Conservation (phyloP, 1,140 invertebrate species). For the Drosophila ogumai region DNA sequence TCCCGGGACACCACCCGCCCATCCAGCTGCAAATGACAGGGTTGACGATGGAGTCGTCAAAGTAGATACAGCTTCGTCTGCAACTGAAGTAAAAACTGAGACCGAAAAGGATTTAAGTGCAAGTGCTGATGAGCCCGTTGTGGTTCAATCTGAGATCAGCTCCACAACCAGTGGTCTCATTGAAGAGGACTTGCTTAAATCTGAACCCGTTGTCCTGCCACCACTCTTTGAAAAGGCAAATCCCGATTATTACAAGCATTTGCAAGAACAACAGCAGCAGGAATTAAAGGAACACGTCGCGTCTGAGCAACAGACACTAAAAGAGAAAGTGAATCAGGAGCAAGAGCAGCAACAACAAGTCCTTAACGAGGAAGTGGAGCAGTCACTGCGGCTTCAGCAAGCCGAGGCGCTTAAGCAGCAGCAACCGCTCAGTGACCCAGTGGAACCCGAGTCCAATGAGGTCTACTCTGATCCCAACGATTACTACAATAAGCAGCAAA, state of each 20-base stretch:
- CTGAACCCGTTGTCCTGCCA: constrained; percentile 37
- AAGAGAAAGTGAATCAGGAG: not conserved
- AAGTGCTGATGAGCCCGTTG: not conserved
- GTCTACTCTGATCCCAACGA: not conserved
- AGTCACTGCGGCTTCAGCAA: not conserved
- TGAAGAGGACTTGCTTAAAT: not conserved
- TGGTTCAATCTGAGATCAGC: constrained; percentile 1
- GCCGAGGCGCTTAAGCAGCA: not conserved
- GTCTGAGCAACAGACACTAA: not conserved
- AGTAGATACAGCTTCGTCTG: not conserved
- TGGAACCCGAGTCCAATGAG: constrained; percentile 5
- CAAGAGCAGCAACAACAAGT: not conserved
- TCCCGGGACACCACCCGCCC: no score
- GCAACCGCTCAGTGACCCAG: not conserved
- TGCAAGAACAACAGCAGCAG: constrained; percentile 44
- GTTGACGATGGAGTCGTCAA: not conserved
- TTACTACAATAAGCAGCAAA: constrained; percentile 10
- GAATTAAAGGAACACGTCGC: not conserved
- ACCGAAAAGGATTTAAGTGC: not conserved
- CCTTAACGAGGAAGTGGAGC: not conserved
- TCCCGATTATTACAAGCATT: constrained; percentile 59
- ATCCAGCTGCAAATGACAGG: not conserved
- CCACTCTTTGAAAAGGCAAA: constrained; percentile 57
- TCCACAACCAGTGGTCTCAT: not conserved
- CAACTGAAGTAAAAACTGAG: not conserved